A percentile compares a stretch with the other conserved stretches of the same genome.
Evolutionary conservation across 2,888 invertebrate genomes (phyloP).

Genomic region (Ashinkailepas kermadecensis): DNA sequence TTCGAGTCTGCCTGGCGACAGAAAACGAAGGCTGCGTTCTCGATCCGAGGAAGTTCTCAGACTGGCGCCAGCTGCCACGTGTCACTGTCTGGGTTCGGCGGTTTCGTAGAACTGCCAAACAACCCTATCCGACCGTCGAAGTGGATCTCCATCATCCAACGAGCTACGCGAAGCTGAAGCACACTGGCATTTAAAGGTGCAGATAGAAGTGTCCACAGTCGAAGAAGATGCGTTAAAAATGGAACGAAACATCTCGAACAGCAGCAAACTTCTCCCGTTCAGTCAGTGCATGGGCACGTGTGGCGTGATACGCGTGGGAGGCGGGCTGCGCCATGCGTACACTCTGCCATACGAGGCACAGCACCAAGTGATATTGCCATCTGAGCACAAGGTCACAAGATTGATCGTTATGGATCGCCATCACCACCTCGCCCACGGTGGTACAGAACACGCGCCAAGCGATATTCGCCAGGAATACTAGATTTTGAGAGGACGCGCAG

Average conservation of each 20-base stretch:
- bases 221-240: background rate
- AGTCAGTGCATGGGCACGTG: background rate
- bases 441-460: background rate
- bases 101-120: background rate
- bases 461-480: background rate
- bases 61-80: background rate
- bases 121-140: background rate
- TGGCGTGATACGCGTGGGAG: background rate
- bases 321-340: background rate
- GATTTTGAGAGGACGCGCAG: background rate
- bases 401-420: background rate
- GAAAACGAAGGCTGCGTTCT: background rate
- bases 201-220: background rate
- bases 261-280: background rate
- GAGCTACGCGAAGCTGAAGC: background rate
- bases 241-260: background rate
- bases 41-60: background rate
- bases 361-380: background rate
- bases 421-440: background rate
- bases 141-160: background rate
- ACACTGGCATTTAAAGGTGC: background rate
- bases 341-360: constrained; percentile 8
- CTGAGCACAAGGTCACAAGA: background rate
- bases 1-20: background rate
- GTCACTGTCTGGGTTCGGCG: background rate